A percentile compares a stretch with the other conserved stretches of the same genome.
Evolutionary conservation across 2,888 invertebrate species (phyloP).

Genomic region (Fragum sueziense): DNA sequence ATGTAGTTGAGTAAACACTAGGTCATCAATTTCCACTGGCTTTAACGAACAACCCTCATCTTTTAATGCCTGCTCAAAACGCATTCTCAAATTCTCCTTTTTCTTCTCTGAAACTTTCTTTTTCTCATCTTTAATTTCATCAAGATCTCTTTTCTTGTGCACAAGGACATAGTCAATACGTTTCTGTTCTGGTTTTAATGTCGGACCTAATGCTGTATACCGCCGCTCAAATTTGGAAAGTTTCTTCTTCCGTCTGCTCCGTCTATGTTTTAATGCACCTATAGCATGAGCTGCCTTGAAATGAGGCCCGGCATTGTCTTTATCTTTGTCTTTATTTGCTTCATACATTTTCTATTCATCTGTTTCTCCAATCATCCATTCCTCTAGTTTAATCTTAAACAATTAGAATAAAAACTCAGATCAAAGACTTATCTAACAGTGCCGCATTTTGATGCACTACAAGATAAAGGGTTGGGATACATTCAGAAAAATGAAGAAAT

Average conservation of each 20-base stretch:
- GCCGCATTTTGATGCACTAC: too few species aligned
- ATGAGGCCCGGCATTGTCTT: neutral
- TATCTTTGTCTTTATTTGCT: neutral
- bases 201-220: slow-evolving; percentile 68
- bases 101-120: slow-evolving; percentile 46
- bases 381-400: neutral
- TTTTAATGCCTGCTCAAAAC: slow-evolving; percentile 72
- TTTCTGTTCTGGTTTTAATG: slow-evolving; percentile 68
- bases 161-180: slow-evolving; percentile 80
- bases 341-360: neutral
- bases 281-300: slow-evolving; percentile 24
- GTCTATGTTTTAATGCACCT: slow-evolving; percentile 47
- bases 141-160: slow-evolving; percentile 60
- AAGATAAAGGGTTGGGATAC: too few species aligned
- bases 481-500: too few species aligned
- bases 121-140: slow-evolving; percentile 41
- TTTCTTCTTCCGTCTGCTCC: slow-evolving; percentile 42
- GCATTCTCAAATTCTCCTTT: slow-evolving; percentile 52
- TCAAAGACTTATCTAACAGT: too few species aligned
- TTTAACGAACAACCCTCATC: slow-evolving; percentile 76
- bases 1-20: slow-evolving; percentile 74
- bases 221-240: slow-evolving; percentile 64
- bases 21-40: slow-evolving; percentile 59
- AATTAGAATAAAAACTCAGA: neutral
- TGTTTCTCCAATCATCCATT: neutral